Evolutionary conservation across 2,797 vertebrate species (phyloP).

Genomic region (Artibeus jamaicensis): DNA sequence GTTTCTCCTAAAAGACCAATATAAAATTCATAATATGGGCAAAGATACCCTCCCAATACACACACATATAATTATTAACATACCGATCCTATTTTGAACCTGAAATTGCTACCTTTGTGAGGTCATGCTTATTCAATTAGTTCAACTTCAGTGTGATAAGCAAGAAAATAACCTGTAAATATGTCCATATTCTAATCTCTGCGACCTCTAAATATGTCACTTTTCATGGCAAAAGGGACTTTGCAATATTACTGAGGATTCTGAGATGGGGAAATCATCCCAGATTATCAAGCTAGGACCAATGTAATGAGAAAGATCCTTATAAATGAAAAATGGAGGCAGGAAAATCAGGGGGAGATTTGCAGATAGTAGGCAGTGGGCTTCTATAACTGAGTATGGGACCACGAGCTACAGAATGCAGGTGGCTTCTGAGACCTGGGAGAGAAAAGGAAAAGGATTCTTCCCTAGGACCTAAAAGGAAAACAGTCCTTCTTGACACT

Average conservation of each 20-base stretch:
- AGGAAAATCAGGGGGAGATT: not conserved
- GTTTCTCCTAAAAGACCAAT: not conserved
- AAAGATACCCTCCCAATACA: not conserved
- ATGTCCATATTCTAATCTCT: not conserved
- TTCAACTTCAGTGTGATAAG: not conserved
- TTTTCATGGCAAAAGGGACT: not conserved
- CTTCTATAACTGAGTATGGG: not conserved
- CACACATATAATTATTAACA: not conserved
- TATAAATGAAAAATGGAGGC: not conserved
- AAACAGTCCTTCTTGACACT: not conserved
- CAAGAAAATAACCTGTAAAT: not conserved
- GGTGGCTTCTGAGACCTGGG: not conserved
- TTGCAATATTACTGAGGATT: not conserved
- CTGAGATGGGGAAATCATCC: not conserved
- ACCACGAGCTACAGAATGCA: not conserved
- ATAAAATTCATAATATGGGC: not conserved
- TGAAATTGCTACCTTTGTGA: not conserved
- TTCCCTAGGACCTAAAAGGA: not conserved
- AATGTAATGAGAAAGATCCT: not conserved
- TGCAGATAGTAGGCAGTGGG: not conserved
- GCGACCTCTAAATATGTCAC: not conserved
- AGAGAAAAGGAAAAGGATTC: not conserved
- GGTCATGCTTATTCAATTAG: not conserved
- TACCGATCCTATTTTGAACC: not conserved
- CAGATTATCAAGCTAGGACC: not conserved